Base-by-base conservation (phyloP, 2,888 invertebrate genomes). In the Siphlonurus alternatus region DNA sequence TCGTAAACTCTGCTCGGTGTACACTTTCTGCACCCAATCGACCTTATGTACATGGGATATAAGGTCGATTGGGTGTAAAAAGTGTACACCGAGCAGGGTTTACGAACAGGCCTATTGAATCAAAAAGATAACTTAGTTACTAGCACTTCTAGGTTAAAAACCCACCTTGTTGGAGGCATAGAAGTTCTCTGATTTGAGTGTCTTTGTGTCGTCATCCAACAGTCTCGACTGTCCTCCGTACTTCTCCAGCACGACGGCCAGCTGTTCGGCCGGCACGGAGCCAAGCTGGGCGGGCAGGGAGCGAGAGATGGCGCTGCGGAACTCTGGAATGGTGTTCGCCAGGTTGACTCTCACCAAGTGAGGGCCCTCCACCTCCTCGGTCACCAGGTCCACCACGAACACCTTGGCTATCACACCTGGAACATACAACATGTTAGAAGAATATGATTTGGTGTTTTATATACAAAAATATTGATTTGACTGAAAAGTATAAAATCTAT, bases 361-460 rank as follows among this genome's bases (percentile, higher is more conserved):
- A 24, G 86, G 84, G 25, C 83, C 83, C 67, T 83, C 77, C 66
- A 81, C 74, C 63, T 83, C 82, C 71, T 82, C 83, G 24, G 77
- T 79, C 61, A 80, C 76, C 62, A 85, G 71, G 73, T 86, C 81
- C 59, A 87, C 80, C 62, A 80, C 74, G 71, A 80, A 85, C 2
- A 86, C 82, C 74, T 82, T 84, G 67, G 82, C 79, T 62, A 76
- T 74, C 51, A 80, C 74, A 68, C 77, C 81, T 81, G 70, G 23
- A 67, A 66, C 53, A 19, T 10, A 62, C 19, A n/a, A n/a, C n/a
- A n/a, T n/a, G n/a, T n/a, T n/a, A n/a, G n/a, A n/a, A n/a, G n/a
- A n/a, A n/a, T n/a, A n/a, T n/a, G n/a, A n/a, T n/a, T n/a, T n/a
- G n/a, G n/a, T n/a, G n/a, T n/a, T n/a, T n/a, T n/a, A n/a, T n/a